These are phyloP conservation scores for Sepiola atlantica DNA, from an alignment of 2,888 invertebrate genomes.

Conservation along the genomic window DNA sequence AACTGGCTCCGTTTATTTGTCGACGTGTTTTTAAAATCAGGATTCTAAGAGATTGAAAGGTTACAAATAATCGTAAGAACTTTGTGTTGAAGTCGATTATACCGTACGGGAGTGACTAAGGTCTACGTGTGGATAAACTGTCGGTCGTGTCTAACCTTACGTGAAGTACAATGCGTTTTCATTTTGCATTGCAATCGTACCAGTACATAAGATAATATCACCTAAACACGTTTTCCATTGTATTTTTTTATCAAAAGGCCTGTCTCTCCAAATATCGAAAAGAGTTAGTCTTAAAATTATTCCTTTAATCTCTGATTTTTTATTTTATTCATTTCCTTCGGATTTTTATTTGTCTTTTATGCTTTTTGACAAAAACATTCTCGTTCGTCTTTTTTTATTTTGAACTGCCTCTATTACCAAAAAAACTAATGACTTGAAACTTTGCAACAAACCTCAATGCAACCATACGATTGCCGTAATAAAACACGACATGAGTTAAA, in stretches of 20 bases:
- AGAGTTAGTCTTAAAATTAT: background rate
- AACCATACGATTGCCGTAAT: background rate
- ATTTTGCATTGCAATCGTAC: background rate
- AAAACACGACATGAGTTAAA: constrained; percentile 1
- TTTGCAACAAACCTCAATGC: background rate
- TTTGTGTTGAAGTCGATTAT: background rate
- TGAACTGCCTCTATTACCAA: background rate
- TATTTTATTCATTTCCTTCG: background rate
- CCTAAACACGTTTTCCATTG: background rate
- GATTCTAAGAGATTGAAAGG: background rate
- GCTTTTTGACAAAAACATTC: background rate
- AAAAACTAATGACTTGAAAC: background rate
- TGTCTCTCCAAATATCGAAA: background rate
- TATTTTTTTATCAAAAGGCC: background rate
- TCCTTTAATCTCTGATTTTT: background rate
- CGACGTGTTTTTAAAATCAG: background rate
- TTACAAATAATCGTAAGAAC: background rate
- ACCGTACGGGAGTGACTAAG: constrained; percentile 32
- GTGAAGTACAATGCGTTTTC: background rate
- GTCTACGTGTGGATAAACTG: background rate
- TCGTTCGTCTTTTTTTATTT: background rate
- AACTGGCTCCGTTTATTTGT: background rate
- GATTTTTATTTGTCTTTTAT: background rate
- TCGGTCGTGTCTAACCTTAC: background rate
- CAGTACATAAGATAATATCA: background rate